Evolutionary conservation across 2,888 invertebrate species (phyloP), one percentile per base, ranked within the genome.

Genomic region (Amiota mariae): DNA sequence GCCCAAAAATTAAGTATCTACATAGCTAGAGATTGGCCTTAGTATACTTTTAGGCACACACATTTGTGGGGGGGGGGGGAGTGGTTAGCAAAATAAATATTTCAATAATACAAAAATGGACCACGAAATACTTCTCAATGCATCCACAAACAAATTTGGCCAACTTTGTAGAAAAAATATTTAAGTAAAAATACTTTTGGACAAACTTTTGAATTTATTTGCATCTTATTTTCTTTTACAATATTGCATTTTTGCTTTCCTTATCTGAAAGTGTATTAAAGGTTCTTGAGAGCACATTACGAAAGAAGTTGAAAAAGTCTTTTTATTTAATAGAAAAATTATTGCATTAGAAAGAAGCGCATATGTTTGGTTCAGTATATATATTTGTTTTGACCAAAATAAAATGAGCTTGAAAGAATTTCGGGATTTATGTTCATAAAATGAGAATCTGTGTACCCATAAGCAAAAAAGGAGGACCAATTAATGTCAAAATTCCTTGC

Each of bases 161-260:
- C 24, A 36, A 11, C 67, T 24, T 18, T 49, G 36, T 36, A 24
- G n/a, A 15, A 15, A 24, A 54, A 24, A 20, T 24, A 68, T n/a
- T n/a, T n/a, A 68, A 51, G 51, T 51, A 68, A 68, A 51, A 54
- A 68, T 68, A n/a, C 1, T 54, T 68, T 24, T 68, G 67, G 54
- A 68, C 67, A 68, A 68, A 68, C 36, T 68, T 68, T 54, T 68
- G 49, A 59, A 48, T 49, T 66, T 18, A 54, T 68, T 18, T 18
- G 59, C 36, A 24, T 63, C 2, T 54, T 54, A 18, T 54, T 68
- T 66, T 18, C 51, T n/a, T 20, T 59, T 20, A 59, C 24, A 36
- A 36, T 36, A 36, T 36, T 36, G 2, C 6, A 36, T 36, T 36
- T 36, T 36, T 36, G 36, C 36, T 36, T 63, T 68, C 67, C 2